These are phyloP conservation scores for Brachionus manjavacas DNA, from an alignment of 1,140 invertebrate species.

Conservation along the genomic window DNA sequence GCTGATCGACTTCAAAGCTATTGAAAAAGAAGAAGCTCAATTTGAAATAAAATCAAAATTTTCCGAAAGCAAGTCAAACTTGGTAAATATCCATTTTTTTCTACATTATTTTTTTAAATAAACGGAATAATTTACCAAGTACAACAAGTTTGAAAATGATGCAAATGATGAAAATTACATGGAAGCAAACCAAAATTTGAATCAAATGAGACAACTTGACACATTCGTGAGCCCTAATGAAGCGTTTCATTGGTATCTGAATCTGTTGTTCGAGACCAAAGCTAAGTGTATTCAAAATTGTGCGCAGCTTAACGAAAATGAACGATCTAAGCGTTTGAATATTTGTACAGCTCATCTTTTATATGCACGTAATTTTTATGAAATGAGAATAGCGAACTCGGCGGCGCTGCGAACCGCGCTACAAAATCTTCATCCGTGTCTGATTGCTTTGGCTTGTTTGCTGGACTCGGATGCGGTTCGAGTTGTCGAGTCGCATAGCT, in stretches of 20 bases:
- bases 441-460: constrained; percentile 19
- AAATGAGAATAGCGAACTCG: constrained; percentile 4
- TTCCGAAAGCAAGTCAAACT: constrained; percentile 15
- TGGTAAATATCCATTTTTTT: background rate
- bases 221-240: constrained; percentile 1
- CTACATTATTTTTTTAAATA: background rate
- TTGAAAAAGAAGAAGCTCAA: background rate
- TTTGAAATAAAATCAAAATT: background rate
- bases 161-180: background rate
- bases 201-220: background rate
- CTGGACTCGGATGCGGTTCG: constrained; percentile 10
- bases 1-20: constrained; percentile 6
- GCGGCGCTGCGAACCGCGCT: background rate
- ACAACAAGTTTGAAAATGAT: constrained; percentile 23
- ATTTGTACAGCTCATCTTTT: constrained; percentile 33
- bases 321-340: constrained; percentile 20
- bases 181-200: constrained; percentile 7
- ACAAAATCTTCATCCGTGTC: background rate
- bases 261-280: background rate
- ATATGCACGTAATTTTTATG: constrained; percentile 22
- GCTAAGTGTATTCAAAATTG: background rate
- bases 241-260: constrained; percentile 31
- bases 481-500: constrained; percentile 22
- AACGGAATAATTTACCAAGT: constrained; percentile 8
- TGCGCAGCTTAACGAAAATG: background rate